Percentiles rank a stretch among this genome's conserved stretches.
Evolutionary conservation across 2,113 vertebrate species (phyloP).

Genomic region (Bubo scandiacus): DNA sequence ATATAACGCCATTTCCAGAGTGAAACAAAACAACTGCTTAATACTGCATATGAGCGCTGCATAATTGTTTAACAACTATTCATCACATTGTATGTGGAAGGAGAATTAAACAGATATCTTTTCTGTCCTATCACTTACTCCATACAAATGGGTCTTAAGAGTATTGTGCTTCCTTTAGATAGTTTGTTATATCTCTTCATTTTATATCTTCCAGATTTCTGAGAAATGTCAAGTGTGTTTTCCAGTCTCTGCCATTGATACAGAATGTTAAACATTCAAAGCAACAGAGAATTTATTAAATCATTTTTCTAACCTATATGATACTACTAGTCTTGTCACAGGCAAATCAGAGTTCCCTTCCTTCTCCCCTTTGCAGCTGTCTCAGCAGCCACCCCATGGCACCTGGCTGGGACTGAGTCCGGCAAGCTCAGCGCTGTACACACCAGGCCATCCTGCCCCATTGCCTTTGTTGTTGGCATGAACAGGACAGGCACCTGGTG

Average conservation of each 20-base stretch:
- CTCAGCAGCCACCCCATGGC: accelerated
- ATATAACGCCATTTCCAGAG: background rate
- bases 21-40: background rate
- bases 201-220: background rate
- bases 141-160: background rate
- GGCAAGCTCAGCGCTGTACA: accelerated
- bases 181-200: background rate
- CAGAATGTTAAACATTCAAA: background rate
- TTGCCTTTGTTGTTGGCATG: accelerated
- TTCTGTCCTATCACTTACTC: background rate
- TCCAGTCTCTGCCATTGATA: background rate
- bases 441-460: accelerated
- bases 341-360: background rate
- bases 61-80: background rate
- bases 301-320: background rate
- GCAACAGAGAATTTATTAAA: background rate
- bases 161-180: background rate
- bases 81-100: background rate
- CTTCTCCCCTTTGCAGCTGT: background rate
- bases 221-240: background rate
- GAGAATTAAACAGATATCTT: background rate
- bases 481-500: accelerated
- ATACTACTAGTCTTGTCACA: background rate
- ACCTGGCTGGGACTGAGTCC: accelerated
- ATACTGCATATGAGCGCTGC: background rate